Evolutionary conservation across 2,888 invertebrate genomes (phyloP).

Genomic region (Neelides folsomi): DNA sequence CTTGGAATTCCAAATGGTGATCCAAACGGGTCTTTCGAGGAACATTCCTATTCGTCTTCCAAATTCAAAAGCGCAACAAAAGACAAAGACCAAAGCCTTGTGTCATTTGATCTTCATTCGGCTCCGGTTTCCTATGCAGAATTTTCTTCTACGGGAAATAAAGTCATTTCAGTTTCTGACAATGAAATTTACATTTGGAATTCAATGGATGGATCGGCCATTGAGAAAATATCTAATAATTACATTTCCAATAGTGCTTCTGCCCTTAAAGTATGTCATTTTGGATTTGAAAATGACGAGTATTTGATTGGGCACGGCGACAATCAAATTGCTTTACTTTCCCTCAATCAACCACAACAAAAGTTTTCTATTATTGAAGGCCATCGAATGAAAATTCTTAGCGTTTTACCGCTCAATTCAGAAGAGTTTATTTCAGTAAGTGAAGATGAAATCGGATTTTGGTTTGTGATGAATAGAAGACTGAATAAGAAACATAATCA

Average conservation of each 20-base stretch:
- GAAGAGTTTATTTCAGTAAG: slow-evolving; percentile 22
- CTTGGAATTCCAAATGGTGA: slow-evolving; percentile 13
- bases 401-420: slow-evolving; percentile 13
- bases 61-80: too few species aligned
- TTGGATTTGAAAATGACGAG: too few species aligned
- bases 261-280: too few species aligned
- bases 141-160: slow-evolving; percentile 19
- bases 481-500: too few species aligned
- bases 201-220: slow-evolving; percentile 17
- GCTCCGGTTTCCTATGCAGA: slow-evolving; percentile 23
- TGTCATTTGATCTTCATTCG: slow-evolving; percentile 25
- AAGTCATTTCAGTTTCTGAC: slow-evolving; percentile 20
- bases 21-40: too few species aligned
- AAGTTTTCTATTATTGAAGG: slow-evolving; percentile 19
- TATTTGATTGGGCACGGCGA: slow-evolving; percentile 23
- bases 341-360: slow-evolving; percentile 13
- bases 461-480: slow-evolving; percentile 20
- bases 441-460: slow-evolving; percentile 28
- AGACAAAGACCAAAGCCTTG: slow-evolving; percentile 17
- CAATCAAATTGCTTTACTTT: slow-evolving; percentile 21
- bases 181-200: slow-evolving; percentile 28
- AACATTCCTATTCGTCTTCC: slow-evolving; percentile 26
- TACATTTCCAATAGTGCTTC: too few species aligned
- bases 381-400: slow-evolving; percentile 24
- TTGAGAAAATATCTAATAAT: slow-evolving; percentile 21